Evolutionary conservation across 1,140 invertebrate species (phyloP), one percentile per base, ranked within the genome.

Genomic region (Ceratoteleas bidentatus): DNA sequence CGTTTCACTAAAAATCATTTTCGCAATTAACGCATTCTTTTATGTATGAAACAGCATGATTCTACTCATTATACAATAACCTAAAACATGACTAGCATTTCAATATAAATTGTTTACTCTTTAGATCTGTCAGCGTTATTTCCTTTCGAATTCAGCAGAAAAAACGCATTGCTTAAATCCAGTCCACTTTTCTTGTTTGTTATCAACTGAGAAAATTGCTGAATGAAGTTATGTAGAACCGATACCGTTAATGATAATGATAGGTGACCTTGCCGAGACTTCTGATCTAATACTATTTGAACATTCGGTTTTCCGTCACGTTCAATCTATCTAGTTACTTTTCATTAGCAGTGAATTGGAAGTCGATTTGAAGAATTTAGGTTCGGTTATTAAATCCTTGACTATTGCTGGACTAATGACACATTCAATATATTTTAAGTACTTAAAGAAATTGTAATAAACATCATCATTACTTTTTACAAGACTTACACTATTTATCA

Each of bases 221-320:
- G 40, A 60, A 58, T 58, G 66, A 58, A 69, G 45, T 52, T 69
- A 69, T 69, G 56, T 52, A 52, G 66, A 69, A 33, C 56, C 40
- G 50, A 69, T 58, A 72, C 68, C 68, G 58, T 72, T 72, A 72
- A 61, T 62, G 50, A 69, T 72, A 62, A 16, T 50, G 54, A 62
- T 62, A 43, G 13, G n/a, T 60, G 66, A 70, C 66, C 66, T 70
- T 61, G 34, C 49, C 34, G 57, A 15, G 54, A 61, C 68, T 61
- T 72, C 38, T 61, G 57, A 72, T 61, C 57, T 61, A 24, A 13
- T 69, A 58, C 33, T 61, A 61, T 72, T 72, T 61, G 15, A 72
- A 50, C 49, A 52, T 52, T 33, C 66, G 33, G 16, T 60, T 70
- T 60, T 70, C 53, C 33, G 54, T 13, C 47, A 43, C 45, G 11